Conservation (phyloP, 1,140 invertebrate species). For the Fopius arisanus region DNA sequence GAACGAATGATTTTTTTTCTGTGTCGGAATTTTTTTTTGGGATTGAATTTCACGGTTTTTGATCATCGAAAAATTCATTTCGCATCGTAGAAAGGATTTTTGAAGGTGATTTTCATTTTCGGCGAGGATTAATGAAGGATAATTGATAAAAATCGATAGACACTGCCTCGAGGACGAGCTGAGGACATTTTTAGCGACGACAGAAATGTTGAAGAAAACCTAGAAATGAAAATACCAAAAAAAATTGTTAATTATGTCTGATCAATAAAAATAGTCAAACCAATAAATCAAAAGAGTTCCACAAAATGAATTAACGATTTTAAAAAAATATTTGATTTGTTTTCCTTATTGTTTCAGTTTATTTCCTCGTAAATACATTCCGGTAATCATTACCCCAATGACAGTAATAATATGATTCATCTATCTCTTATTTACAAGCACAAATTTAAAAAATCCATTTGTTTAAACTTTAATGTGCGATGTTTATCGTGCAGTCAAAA, state of each 20-base stretch:
- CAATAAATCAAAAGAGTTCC: background rate
- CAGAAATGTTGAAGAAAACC: background rate
- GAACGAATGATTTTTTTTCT: too few relatives aligned
- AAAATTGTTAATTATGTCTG: background rate
- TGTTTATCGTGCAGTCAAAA: background rate
- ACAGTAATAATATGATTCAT: background rate
- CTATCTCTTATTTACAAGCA: constrained; percentile 9
- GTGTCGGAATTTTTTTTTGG: too few relatives aligned
- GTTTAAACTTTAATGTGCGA: background rate
- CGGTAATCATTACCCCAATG: background rate
- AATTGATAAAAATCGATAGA: background rate
- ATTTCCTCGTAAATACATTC: background rate
- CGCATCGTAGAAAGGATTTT: too few relatives aligned
- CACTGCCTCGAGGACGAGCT: background rate
- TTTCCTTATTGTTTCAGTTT: background rate
- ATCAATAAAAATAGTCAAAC: background rate
- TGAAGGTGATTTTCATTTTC: too few relatives aligned
- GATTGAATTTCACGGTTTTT: too few relatives aligned
- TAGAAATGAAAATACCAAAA: background rate
- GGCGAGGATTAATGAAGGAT: background rate
- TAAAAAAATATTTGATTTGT: background rate
- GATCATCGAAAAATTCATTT: too few relatives aligned
- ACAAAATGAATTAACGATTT: background rate
- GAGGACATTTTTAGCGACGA: background rate
- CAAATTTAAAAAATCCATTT: background rate